Base-by-base conservation (phyloP, 1,140 invertebrate genomes). In the Ephestia elutella region DNA sequence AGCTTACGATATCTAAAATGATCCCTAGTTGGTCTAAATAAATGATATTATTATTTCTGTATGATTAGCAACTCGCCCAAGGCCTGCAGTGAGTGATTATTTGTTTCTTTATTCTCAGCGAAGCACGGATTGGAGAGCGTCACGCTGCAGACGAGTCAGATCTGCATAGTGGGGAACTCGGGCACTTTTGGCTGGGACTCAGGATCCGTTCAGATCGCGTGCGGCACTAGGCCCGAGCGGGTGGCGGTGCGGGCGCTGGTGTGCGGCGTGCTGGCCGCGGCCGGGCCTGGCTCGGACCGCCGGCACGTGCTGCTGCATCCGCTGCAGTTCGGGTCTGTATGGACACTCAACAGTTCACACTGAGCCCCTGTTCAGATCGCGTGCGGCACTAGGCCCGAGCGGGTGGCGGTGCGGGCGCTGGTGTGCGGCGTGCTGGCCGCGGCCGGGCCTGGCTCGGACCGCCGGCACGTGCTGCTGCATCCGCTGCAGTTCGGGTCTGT, bases 241-340 rank as follows among this genome's bases (percentile, higher is more conserved):
- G 13, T 84, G 2, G 54, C 30, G 5, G 68, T 60, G 5, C 59
- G 73, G 3, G 54, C 55, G 0, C 63, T 80, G 5, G 0, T 82
- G 2, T 56, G 57, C 28, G 71, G 74, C 0, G 56, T 75, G 19
- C 15, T 74, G 2, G 38, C 71, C 1, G 55, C 75, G 8, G 50
- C 66, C 0, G 73, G 77, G 0, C 49, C 75, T 11, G 49, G 65
- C 3, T 56, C 8, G 0, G 73, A 78, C 20, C 18, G 51, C 0
- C 56, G 73, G 13, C 75, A 74, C 21, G 50, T 72, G 8, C 28
- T 78, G 5, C 28, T 84, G 44, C 73, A 76, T 1, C 80, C 80
- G 9, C 19, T 74, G n/a, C 72, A 74, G 56, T 30, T 77, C 2
- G 82, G 80, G 80, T 82, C 49, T 68, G 63, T 21, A 17, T n/a